Conservation (phyloP, 1,140 invertebrate genomes). For the Cephus cinctus region DNA sequence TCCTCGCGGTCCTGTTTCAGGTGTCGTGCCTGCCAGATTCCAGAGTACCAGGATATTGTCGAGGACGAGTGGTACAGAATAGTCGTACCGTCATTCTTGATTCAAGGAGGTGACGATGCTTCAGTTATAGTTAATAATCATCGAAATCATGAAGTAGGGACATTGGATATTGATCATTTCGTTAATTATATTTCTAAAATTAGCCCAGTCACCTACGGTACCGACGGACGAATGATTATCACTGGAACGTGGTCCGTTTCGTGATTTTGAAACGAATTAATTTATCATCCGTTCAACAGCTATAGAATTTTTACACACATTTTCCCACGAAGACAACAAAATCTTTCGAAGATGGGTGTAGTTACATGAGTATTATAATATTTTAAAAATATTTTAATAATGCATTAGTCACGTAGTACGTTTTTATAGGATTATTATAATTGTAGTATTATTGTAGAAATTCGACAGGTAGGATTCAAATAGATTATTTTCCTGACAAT, state of each 20-base stretch:
- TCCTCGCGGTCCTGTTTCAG: too few relatives aligned
- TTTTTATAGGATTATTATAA: too few relatives aligned
- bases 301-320: not conserved
- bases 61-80: constrained; percentile 61
- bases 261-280: not conserved
- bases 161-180: constrained; percentile 24
- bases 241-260: not conserved
- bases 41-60: constrained; percentile 60
- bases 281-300: not conserved
- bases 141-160: constrained; percentile 30
- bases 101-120: constrained; percentile 67
- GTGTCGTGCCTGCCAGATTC: constrained; percentile 67
- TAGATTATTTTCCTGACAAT: too few relatives aligned
- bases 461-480: too few relatives aligned
- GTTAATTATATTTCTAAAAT: constrained; percentile 27
- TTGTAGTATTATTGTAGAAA: too few relatives aligned
- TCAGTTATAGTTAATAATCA: constrained; percentile 20
- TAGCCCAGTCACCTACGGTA: constrained; percentile 30
- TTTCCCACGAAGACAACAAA: too few relatives aligned
- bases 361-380: too few relatives aligned
- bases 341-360: too few relatives aligned
- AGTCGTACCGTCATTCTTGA: constrained; percentile 63
- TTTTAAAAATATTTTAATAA: too few relatives aligned
- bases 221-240: constrained; percentile 25
- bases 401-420: too few relatives aligned